phyloP scores from a whole-genome alignment of 2,888 invertebrate species.

The Dicroscelio sp. region DNA sequence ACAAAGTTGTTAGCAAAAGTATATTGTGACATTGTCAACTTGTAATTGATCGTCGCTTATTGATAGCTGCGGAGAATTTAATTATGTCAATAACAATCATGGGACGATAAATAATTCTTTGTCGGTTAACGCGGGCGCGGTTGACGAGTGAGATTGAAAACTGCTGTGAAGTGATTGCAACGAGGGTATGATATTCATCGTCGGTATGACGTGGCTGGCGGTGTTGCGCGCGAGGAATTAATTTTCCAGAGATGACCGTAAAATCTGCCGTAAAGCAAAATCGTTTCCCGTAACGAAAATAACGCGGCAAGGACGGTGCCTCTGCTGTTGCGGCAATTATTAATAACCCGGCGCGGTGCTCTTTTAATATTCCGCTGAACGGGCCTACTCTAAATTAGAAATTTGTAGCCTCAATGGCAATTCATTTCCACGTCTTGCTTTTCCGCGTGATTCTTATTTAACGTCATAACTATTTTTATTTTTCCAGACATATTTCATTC shows the following conservation, averaged over 20 bases:
- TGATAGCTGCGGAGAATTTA: slow-evolving; percentile 46
- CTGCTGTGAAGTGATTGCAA: slow-evolving; percentile 72
- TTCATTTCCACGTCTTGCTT: not conserved
- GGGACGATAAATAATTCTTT: slow-evolving; percentile 63
- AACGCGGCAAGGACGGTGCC: slow-evolving; percentile 53
- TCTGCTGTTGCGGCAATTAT: slow-evolving; percentile 77
- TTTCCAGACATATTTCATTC: no score
- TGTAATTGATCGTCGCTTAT: slow-evolving; percentile 55
- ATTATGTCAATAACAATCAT: slow-evolving; percentile 71
- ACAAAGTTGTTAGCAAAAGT: slow-evolving; percentile 19
- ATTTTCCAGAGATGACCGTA: slow-evolving; percentile 83
- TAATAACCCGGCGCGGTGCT: slow-evolving; percentile 71
- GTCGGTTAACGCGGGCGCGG: slow-evolving; percentile 29
- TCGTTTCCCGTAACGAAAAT: slow-evolving; percentile 78
- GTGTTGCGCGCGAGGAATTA: slow-evolving; percentile 80
- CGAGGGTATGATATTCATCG: slow-evolving; percentile 75
- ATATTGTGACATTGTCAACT: slow-evolving; percentile 44
- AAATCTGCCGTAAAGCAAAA: slow-evolving; percentile 84
- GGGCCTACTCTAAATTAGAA: slow-evolving; percentile 36
- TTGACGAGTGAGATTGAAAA: slow-evolving; percentile 78
- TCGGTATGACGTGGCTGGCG: slow-evolving; percentile 62
- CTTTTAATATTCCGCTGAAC: slow-evolving; percentile 52
- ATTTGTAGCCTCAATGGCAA: not conserved
- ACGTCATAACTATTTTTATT: no score
- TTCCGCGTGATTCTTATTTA: no score